Percentiles rank a stretch among this genome's conserved stretches.
Conservation (phyloP, 2,888 invertebrate genomes). For the Andrena praecox region DNA sequence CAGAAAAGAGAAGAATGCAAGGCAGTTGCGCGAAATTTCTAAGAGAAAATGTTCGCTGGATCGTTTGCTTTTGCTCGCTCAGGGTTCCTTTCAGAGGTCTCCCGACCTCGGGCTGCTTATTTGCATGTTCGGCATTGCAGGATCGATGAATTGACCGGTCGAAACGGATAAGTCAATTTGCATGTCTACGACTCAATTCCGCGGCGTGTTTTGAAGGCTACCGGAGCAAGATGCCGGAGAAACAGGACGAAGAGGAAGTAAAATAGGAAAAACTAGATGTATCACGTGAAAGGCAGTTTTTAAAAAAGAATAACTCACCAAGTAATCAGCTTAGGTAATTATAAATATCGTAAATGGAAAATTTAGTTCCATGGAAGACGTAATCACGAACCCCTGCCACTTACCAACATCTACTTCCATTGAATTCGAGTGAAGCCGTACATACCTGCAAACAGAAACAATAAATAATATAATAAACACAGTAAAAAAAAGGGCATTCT, state of each 20-base stretch:
- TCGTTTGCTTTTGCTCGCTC: conserved; percentile 14
- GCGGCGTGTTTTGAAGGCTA: background rate
- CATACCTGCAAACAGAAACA: conserved; percentile 43
- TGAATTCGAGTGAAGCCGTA: conserved; percentile 19
- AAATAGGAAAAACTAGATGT: background rate
- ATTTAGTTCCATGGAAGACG: background rate
- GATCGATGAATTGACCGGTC: conserved; percentile 36
- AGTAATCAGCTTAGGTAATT: conserved; percentile 10
- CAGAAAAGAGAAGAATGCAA: background rate
- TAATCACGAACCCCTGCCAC: conserved; percentile 30
- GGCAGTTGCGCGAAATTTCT: conserved; percentile 5
- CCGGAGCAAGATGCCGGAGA: background rate
- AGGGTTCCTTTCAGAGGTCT: background rate
- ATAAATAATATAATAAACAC: conserved; percentile 5
- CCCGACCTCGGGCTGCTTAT: conserved; percentile 2
- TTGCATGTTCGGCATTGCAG: conserved; percentile 29
- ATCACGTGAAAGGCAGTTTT: background rate
- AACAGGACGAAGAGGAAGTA: background rate
- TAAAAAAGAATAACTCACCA: too few species aligned
- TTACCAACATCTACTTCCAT: background rate
- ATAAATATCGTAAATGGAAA: background rate
- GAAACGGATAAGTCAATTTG: conserved; percentile 47
- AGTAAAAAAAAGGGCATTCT: background rate
- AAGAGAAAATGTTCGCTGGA: background rate
- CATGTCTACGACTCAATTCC: conserved; percentile 43